These are phyloP conservation scores for Gobionotothen gibberifrons DNA, from an alignment of 2,797 vertebrate genomes.

Conservation along the genomic window DNA sequence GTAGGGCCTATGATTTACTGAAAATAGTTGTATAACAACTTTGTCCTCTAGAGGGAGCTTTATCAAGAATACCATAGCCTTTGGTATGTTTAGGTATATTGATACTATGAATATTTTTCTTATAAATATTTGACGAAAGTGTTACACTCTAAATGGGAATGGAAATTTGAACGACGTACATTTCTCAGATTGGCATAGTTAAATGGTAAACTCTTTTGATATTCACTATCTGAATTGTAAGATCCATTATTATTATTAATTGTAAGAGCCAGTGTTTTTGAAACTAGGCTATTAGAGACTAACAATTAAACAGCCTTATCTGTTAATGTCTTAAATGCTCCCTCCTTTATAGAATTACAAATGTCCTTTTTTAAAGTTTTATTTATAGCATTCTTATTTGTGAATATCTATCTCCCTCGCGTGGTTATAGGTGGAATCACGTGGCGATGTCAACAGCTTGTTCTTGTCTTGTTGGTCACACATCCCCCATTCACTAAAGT, in stretches of 20 bases:
- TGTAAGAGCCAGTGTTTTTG: too few relatives aligned
- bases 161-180: background rate
- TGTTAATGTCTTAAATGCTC: too few relatives aligned
- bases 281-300: too few relatives aligned
- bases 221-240: background rate
- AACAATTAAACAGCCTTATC: too few relatives aligned
- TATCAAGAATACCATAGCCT: background rate
- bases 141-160: background rate
- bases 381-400: constrained; percentile 7
- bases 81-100: background rate
- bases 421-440: constrained; percentile 3
- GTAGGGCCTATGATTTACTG: too few relatives aligned
- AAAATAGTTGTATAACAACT: background rate
- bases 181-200: too few relatives aligned
- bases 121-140: background rate
- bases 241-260: background rate
- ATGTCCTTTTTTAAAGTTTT: background rate
- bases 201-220: background rate
- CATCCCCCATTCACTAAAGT: too few relatives aligned
- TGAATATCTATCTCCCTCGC: constrained; percentile 42
- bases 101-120: background rate
- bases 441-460: background rate
- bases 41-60: background rate
- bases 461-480: background rate
- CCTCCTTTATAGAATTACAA: background rate